Base-by-base conservation (phyloP, 2,888 invertebrate species). In the Sphaeridia pumilis region DNA sequence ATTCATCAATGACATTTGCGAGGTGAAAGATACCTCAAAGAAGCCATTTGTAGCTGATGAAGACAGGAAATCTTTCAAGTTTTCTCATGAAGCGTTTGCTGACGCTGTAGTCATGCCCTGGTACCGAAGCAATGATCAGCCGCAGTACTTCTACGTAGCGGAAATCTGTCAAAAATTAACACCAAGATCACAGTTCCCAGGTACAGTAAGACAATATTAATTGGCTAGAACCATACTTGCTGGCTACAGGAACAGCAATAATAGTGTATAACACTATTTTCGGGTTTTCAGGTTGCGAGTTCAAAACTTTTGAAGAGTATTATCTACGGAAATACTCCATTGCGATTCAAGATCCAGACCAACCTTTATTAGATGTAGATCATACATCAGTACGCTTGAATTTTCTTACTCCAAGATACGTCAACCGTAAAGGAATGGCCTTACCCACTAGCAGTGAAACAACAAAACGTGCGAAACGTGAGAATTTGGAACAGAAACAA, bases 51-150 rank as follows among this genome's bases (percentile, higher is more conserved):
- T 82, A 49, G 71, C 78, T 0, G 82, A 83, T 63, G 78, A 80
- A 46, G 77, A 79, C 17, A 74, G 86, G 14, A 75, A 75, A 60
- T 69, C 74, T 51, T 87, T 85, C 65, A 68, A 71, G 3, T 95
- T 95, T 67, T 80, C 84, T 58, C 73, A 82, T 1, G 79, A 82
- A 20, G 80, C 81, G 56, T 98, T 92, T 69, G 78, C 79, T 54
- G 97, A 98, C 71, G 93, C 97, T 0, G 97, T 98, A 0, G 94
- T 98, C 0, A 95, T 94, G 78, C 98, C 98, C 0, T 95, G 95
- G 87, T 99, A 99, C 68, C 79, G 97, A 58, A 95, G 94, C 70
- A 87, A 90, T 68, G 95, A 97, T 70, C 92, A 94, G 67, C 94
- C 95, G 0, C 88, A 89, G 74, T 90, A 87, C 70, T 92, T 92